Base-by-base conservation (phyloP, 2,888 invertebrate species). In the Lithophane ornitopus region DNA sequence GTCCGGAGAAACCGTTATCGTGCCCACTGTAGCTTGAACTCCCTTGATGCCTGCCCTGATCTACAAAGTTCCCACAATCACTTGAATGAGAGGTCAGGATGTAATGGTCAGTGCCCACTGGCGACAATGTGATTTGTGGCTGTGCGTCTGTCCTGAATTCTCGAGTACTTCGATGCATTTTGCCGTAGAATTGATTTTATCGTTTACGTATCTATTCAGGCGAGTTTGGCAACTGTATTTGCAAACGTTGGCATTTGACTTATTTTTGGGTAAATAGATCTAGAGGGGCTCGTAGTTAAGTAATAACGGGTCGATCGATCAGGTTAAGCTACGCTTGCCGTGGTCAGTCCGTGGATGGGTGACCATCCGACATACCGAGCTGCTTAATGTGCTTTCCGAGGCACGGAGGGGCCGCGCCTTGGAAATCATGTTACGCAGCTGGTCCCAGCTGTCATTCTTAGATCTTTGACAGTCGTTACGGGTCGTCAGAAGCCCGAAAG, bases 61-160 rank as follows among this genome's bases (percentile, higher is more conserved):
- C 19, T 41, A 70, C 8, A 75, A 71, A 66, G 44, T 73, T 44
- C 19, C 12, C 11, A 39, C 28, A 81, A 28, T 41, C 19, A 66
- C 39, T n/a, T 66, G 28, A 34, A 69, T 72, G 52, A 74, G 70
- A 70, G 86, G 56, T 87, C 85, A 70, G 34, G 14, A 49, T 66
- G 73, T 79, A 67, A 46, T 85, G 85, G 89, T 54, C 74, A 58
- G 9, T 73, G 73, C 44, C 70, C 63, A 65, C 59, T 70, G 71
- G 81, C 82, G 87, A 86, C 85, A 87, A 90, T 87, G 78, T 72
- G 82, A 88, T 89, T 89, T 89, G 89, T 68, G 82, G 83, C 44
- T 0, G 59, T 76, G 70, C 82, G 75, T 76, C 83, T 80, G 82
- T 52, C 56, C 72, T 56, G 67, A 82, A 80, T 82, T 76, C 80